Evolutionary conservation across 2,797 vertebrate species (phyloP).

Genomic region (Anguilla marmorata): DNA sequence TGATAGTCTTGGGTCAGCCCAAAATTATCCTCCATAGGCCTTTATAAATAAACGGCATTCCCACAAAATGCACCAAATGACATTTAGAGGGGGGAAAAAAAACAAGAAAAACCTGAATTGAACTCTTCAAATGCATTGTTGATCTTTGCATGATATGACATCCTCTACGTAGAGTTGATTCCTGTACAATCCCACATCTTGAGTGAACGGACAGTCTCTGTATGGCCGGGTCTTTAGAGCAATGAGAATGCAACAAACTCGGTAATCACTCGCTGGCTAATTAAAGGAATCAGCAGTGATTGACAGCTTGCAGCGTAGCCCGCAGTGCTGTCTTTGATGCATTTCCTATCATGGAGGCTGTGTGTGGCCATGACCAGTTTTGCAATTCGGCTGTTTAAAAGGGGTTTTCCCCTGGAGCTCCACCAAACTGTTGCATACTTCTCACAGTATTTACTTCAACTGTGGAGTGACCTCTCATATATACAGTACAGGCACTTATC

Average conservation of each 20-base stretch:
- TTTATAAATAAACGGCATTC: background rate
- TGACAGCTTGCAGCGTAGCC: background rate
- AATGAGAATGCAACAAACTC: background rate
- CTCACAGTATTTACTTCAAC: background rate
- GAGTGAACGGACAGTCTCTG: background rate
- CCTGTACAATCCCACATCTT: background rate
- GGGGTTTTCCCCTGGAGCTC: background rate
- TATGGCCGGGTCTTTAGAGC: background rate
- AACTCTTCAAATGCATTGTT: background rate
- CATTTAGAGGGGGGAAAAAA: background rate
- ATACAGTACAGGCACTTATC: background rate
- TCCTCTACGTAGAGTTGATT: background rate
- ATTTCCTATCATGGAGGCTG: background rate
- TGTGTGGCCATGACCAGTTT: background rate
- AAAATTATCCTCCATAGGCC: background rate
- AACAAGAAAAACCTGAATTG: background rate
- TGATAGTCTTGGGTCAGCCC: background rate
- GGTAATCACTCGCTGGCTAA: background rate
- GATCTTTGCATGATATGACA: background rate
- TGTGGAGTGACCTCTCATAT: background rate
- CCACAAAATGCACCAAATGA: background rate
- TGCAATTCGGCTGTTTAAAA: background rate
- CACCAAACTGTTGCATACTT: background rate
- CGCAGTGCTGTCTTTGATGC: background rate
- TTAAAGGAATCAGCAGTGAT: background rate